Evolutionary conservation across 2,888 invertebrate genomes (phyloP).

Genomic region (Volucella bombylans): DNA sequence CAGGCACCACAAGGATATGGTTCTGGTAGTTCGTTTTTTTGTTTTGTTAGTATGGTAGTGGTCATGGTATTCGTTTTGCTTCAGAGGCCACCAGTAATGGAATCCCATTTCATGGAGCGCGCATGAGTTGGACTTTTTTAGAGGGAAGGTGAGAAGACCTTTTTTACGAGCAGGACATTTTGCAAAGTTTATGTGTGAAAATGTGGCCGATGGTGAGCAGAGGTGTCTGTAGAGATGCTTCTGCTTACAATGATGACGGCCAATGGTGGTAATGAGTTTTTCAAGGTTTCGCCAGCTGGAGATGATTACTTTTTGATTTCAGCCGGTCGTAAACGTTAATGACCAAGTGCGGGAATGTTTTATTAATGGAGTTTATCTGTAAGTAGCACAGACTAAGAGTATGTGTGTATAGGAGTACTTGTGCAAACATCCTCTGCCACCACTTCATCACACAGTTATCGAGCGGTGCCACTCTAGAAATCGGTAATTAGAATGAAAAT

Average conservation of each 20-base stretch:
- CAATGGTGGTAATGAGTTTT: conserved; percentile 68
- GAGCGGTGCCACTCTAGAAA: not conserved
- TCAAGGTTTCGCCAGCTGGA: conserved; percentile 70
- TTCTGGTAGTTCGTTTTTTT: not conserved
- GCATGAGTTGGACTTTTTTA: conserved; percentile 61
- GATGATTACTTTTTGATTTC: conserved; percentile 73
- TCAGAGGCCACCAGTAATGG: conserved; percentile 47
- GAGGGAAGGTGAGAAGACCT: conserved; percentile 14
- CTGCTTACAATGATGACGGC: conserved; percentile 53
- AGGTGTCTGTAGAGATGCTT: conserved; percentile 23
- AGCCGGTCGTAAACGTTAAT: conserved; percentile 69
- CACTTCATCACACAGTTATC: too few species aligned
- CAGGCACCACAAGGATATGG: conserved; percentile 10
- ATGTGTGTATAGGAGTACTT: not conserved
- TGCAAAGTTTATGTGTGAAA: conserved; percentile 33
- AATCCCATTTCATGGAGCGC: conserved; percentile 47
- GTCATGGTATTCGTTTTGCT: conserved; percentile 9
- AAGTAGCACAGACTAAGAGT: conserved; percentile 10
- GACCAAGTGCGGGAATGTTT: conserved; percentile 53
- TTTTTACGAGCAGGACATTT: conserved; percentile 54
- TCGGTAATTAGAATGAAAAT: conserved; percentile 46
- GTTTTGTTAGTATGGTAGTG: conserved; percentile 1
- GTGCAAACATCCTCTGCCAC: not conserved
- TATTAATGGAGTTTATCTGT: conserved; percentile 50
- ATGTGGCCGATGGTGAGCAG: not conserved